These are phyloP conservation scores for Drosophila prosaltans DNA, from an alignment of 1,140 invertebrate species.

Conservation along the genomic window DNA sequence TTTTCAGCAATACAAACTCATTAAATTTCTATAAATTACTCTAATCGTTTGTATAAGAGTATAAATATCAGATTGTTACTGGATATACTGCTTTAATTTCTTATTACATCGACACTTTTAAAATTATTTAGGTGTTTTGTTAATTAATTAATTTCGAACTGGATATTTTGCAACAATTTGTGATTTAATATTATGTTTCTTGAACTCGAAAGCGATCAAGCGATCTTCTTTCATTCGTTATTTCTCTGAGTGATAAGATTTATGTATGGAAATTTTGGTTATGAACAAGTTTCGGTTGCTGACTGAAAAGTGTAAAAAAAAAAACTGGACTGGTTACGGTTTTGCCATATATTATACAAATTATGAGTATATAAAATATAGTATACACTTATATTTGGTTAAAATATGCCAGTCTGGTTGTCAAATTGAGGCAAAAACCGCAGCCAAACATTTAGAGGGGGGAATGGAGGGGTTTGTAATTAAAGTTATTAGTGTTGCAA, in stretches of 20 bases:
- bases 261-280: slow-evolving; percentile 69
- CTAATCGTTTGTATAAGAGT: too few relatives aligned
- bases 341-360: slow-evolving; percentile 13
- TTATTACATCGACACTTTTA: background rate
- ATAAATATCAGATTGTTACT: background rate
- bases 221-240: background rate
- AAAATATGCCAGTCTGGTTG: slow-evolving; percentile 12
- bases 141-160: background rate
- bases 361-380: slow-evolving; percentile 8
- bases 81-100: background rate
- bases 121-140: too few relatives aligned
- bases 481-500: slow-evolving; percentile 18
- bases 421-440: slow-evolving; percentile 1
- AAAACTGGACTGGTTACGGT: slow-evolving; percentile 53
- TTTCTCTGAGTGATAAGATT: slow-evolving; percentile 35
- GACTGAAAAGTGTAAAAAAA: slow-evolving; percentile 7
- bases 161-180: background rate
- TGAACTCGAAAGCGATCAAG: background rate
- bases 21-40: too few relatives aligned
- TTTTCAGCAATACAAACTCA: too few relatives aligned
- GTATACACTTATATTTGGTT: slow-evolving; percentile 6
- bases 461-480: background rate
- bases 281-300: slow-evolving; percentile 49
- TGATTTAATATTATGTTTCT: slow-evolving; percentile 1
- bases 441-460: background rate